Conservation (phyloP, 2,797 vertebrate species). For the Monodelphis domestica region DNA sequence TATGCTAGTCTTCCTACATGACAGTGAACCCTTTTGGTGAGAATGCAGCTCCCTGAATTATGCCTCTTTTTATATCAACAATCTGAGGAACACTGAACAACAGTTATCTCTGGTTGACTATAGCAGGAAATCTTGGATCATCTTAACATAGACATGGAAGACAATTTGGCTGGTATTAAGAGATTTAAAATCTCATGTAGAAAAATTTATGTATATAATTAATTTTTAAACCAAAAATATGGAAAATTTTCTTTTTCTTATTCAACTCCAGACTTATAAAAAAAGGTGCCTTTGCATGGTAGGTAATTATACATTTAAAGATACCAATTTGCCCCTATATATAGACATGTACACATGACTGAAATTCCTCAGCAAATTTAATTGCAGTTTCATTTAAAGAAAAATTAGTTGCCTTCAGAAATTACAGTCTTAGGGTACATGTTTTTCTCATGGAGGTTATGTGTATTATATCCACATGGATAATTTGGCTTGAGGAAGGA, state of each 20-base stretch:
- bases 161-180: not conserved
- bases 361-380: not conserved
- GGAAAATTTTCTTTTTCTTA: not conserved
- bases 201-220: not conserved
- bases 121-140: not conserved
- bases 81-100: not conserved
- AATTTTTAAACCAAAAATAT: not conserved
- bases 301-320: not conserved
- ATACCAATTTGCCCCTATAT: not conserved
- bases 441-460: not conserved
- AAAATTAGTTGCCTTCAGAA: not conserved
- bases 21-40: not conserved
- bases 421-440: not conserved
- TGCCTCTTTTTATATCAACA: not conserved
- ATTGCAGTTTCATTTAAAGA: not conserved
- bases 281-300: not conserved
- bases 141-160: not conserved
- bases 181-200: not conserved
- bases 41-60: not conserved
- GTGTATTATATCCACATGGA: not conserved
- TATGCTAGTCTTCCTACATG: not conserved
- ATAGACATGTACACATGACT: not conserved
- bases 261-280: not conserved
- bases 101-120: not conserved
- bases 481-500: not conserved